Base-by-base conservation (phyloP, 1,140 invertebrate genomes). In the Drosophila seguyi region DNA sequence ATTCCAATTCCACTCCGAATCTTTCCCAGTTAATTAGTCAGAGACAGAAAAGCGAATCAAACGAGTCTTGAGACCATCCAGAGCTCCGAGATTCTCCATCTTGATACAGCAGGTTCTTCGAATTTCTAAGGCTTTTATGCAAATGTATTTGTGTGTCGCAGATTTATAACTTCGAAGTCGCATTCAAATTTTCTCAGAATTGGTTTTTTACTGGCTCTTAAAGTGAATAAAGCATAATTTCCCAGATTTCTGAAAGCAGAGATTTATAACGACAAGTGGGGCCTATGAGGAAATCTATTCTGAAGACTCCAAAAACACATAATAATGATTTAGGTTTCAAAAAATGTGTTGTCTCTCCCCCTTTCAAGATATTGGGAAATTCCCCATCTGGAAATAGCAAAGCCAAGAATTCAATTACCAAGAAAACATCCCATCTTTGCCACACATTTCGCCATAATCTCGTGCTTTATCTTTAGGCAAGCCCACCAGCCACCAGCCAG, bases 11-110 rank as follows among this genome's bases (percentile, higher is more conserved):
- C 48, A 45, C 65, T 58, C 34, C 41, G 57, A 67, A 59, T 75
- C 69, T 68, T 77, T 63, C 55, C 69, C 84, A 86, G 77, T 87
- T 86, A 87, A 79, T 86, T 87, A 82, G 79, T 45, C 38, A 42
- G 62, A 56, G 20, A 58, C 58, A 48, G 66, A 56, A 44, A 42
- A 58, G 42, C 59, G 39, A 47, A 42, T 56, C 56, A 56, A 52
- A 60, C 44, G n/a, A 53, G 48, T 71, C 63, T 59, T 18, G 36
- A 34, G 41, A 25, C 42, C 66, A 41, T 47, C 31, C 34, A 58
- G 48, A 47, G 6, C 42, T 52, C 66, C 6, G 13, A 34, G 38
- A 52, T 63, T 63, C 55, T 63, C 62, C 47, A 71, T 48, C 55
- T 71, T 44, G 42, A 29, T 45, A 20, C 36, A 56, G 83, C 83